These are phyloP conservation scores for Sicus ferrugineus DNA, from an alignment of 2,888 invertebrate genomes.

Conservation along the genomic window DNA sequence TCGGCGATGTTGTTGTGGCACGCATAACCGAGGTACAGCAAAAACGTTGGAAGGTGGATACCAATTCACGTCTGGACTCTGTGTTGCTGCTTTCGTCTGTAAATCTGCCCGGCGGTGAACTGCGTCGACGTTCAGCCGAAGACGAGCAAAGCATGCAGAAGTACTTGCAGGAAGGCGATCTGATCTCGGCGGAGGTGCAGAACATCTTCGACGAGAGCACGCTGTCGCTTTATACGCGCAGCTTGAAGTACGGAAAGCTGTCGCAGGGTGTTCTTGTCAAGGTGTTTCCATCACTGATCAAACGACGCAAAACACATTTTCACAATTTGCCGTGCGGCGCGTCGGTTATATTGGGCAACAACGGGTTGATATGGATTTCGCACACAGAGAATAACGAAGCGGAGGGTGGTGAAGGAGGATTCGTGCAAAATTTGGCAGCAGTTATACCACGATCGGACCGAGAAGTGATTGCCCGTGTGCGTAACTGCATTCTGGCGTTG, in stretches of 20 bases:
- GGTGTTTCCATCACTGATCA: constrained; percentile 91
- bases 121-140: constrained; percentile 90
- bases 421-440: constrained; percentile 78
- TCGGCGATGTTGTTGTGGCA: constrained; percentile 97
- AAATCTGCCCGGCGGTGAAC: constrained; percentile 96
- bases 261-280: constrained; percentile 88
- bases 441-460: constrained; percentile 76
- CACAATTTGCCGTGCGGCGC: constrained; percentile 92
- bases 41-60: constrained; percentile 94
- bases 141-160: constrained; percentile 98
- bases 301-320: constrained; percentile 94
- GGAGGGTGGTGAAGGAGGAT: constrained; percentile 75
- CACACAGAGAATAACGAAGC: constrained; percentile 72
- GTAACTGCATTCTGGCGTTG: constrained; percentile 88
- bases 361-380: constrained; percentile 95
- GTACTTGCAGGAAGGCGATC: constrained; percentile 92
- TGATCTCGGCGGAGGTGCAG: constrained; percentile 98
- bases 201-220: constrained; percentile 91
- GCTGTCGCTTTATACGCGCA: constrained; percentile 92
- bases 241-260: constrained; percentile 95
- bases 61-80: constrained; percentile 89
- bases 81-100: constrained; percentile 89
- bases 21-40: constrained; percentile 94
- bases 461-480: constrained; percentile 85
- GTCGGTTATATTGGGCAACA: constrained; percentile 92